phyloP scores from a whole-genome alignment of 30 jellyfish, hydroid and myxozoan species.

The Mastigias papua region DNA sequence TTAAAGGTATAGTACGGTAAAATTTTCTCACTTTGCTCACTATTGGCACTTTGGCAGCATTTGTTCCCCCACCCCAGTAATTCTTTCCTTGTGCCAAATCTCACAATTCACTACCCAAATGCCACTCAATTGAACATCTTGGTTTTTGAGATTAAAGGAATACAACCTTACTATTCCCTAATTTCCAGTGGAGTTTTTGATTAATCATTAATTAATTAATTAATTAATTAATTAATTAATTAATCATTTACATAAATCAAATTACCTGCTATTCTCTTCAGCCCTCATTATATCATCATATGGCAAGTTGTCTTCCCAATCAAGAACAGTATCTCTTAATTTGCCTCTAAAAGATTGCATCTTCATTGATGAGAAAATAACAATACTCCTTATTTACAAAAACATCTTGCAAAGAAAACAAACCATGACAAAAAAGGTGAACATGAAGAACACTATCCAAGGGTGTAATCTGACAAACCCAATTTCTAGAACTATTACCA shows the following conservation, averaged over 20 bases:
- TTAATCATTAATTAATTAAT: not conserved
- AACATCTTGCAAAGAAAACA: not conserved
- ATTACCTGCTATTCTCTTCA: slow-evolving; percentile 90
- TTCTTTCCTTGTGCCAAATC: no score
- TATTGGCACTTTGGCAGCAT: no score
- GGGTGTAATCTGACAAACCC: not conserved
- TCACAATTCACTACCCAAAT: no score
- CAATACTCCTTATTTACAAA: not conserved
- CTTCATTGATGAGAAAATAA: not conserved
- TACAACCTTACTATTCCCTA: no score
- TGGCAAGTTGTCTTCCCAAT: slow-evolving; percentile 97
- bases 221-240: not conserved
- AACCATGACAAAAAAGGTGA: no score
- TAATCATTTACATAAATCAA: not conserved
- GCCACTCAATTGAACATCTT: no score
- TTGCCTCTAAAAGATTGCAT: slow-evolving; percentile 76
- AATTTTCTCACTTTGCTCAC: no score
- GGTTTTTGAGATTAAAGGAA: no score
- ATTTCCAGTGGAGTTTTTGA: no score
- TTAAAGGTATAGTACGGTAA: no score
- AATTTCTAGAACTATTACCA: no score
- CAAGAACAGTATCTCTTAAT: slow-evolving; percentile 93
- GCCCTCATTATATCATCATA: slow-evolving; percentile 79
- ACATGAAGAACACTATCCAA: not conserved
- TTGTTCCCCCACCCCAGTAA: no score